phyloP scores from a whole-genome alignment of 2,888 invertebrate genomes.

The Schrankia costaestrigalis region DNA sequence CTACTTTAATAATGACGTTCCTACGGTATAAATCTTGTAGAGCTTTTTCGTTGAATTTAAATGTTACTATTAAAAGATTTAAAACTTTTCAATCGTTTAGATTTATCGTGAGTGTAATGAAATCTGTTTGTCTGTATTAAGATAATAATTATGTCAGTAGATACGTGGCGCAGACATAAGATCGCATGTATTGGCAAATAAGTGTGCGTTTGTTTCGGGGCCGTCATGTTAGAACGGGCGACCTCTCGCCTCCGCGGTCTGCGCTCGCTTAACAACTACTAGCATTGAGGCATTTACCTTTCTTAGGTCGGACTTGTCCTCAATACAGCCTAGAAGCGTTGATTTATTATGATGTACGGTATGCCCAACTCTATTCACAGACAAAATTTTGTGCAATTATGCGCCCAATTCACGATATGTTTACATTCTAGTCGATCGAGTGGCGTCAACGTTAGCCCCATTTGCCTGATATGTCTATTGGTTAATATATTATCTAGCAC shows the following conservation, averaged over 20 bases:
- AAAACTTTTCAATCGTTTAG: too few species aligned
- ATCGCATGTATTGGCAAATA: conserved; percentile 63
- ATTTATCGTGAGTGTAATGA: too few species aligned
- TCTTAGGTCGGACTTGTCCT: conserved; percentile 76
- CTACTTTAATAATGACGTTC: too few species aligned
- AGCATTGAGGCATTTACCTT: conserved; percentile 77
- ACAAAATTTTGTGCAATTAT: conserved; percentile 68
- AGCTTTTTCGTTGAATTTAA: too few species aligned
- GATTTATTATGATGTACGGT: conserved; percentile 72
- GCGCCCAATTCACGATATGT: conserved; percentile 42
- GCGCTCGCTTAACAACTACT: conserved; percentile 55
- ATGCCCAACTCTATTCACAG: conserved; percentile 62
- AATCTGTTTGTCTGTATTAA: too few species aligned
- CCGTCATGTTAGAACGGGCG: conserved; percentile 68
- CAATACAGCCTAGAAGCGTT: conserved; percentile 69
- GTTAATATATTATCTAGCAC: conserved; percentile 22
- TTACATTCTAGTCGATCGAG: conserved; percentile 35
- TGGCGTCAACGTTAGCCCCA: conserved; percentile 41
- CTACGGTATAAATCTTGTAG: too few species aligned
- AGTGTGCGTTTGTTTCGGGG: conserved; percentile 70
- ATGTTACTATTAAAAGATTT: too few species aligned
- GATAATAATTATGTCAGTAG: conserved; percentile 24
- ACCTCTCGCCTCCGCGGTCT: conserved; percentile 64
- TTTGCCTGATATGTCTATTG: conserved; percentile 36
- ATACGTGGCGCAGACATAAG: conserved; percentile 27